phyloP scores from a whole-genome alignment of 1,140 invertebrate genomes.

The Patella vulgata region DNA sequence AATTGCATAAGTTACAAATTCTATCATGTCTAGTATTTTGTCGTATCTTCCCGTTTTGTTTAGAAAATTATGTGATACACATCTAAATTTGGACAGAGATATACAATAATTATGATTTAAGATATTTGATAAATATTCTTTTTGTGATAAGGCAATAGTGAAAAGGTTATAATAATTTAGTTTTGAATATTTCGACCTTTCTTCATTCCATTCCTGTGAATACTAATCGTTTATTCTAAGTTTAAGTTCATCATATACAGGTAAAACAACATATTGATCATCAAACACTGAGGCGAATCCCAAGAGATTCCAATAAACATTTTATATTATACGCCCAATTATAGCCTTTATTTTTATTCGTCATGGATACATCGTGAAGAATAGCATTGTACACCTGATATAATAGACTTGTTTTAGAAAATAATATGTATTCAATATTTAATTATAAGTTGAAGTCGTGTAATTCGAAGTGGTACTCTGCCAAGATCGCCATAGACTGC shows the following conservation, averaged over 20 bases:
- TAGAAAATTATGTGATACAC: conserved; percentile 1
- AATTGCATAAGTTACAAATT: conserved; percentile 3
- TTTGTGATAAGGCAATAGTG: not conserved
- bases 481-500: not conserved
- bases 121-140: conserved; percentile 2
- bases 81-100: conserved; percentile 5
- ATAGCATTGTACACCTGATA: conserved; percentile 3
- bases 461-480: not conserved
- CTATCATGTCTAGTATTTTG: not conserved
- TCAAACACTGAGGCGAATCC: not conserved
- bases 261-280: not conserved
- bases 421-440: not conserved
- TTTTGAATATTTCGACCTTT: not conserved
- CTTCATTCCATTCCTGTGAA: not conserved
- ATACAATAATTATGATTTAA: not conserved
- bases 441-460: not conserved
- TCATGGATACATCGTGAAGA: not conserved
- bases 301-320: conserved; percentile 2
- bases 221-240: not conserved
- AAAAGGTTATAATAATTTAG: conserved; percentile 1
- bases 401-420: not conserved
- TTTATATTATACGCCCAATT: conserved; percentile 1
- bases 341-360: not conserved
- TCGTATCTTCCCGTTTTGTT: conserved; percentile 9
- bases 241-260: not conserved